phyloP scores from a whole-genome alignment of 2,888 invertebrate genomes.

The Gasteruption jaculator region DNA sequence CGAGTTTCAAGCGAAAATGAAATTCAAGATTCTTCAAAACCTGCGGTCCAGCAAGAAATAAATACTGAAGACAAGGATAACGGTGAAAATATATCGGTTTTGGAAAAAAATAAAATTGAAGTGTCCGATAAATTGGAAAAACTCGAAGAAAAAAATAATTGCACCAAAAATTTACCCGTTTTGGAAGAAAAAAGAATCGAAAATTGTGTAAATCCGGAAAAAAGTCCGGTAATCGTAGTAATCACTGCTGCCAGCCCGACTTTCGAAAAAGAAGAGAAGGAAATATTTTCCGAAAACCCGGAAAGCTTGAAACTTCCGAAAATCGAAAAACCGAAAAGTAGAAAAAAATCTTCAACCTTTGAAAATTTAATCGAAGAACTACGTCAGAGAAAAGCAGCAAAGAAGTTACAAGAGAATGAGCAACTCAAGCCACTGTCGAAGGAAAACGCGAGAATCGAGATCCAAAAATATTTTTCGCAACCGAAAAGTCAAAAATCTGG shows the following conservation, averaged over 20 bases:
- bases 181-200: no score
- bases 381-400: slow-evolving; percentile 37
- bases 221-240: slow-evolving; percentile 24
- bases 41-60: no score
- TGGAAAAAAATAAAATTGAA: no score
- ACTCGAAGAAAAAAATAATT: no score
- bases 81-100: no score
- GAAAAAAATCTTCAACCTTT: slow-evolving; percentile 33
- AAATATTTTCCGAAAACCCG: slow-evolving; percentile 19
- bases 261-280: slow-evolving; percentile 26
- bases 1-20: no score
- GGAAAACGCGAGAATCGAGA: slow-evolving; percentile 40
- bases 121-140: no score
- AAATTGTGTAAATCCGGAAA: slow-evolving; percentile 3
- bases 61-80: no score
- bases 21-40: no score
- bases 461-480: slow-evolving; percentile 38
- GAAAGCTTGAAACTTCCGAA: slow-evolving; percentile 27
- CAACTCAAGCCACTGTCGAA: slow-evolving; percentile 37
- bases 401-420: slow-evolving; percentile 28
- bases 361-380: slow-evolving; percentile 40
- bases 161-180: no score
- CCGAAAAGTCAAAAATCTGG: neutral
- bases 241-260: slow-evolving; percentile 42
- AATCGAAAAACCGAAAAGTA: slow-evolving; percentile 10